Evolutionary conservation across 2,797 vertebrate species (phyloP), one percentile per base, ranked within the genome.

Genomic region (Scomberomorus guttatus): DNA sequence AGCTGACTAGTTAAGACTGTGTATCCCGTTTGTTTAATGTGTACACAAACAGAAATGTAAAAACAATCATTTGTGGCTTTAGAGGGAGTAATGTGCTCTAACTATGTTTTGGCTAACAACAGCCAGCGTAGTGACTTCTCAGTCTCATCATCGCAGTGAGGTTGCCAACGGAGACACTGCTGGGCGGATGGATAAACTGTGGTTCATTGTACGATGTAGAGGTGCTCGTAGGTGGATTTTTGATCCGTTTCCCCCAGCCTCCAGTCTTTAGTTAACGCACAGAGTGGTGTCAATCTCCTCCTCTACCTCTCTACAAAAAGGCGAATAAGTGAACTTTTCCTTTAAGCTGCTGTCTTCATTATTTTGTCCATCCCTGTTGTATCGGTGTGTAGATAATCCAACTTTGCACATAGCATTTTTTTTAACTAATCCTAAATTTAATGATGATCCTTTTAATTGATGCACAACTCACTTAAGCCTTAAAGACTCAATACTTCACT

Each of bases 361-460:
- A 20, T 46, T 61, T 37, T 22, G 46, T 60, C 37, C 32, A 57
- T 2, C 20, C 12, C 14, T 44, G 44, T 74, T 7, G 20, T 54
- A 57, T 22, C 37, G 48, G 2, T 51, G 20, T 68, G n/a, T 15
- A 65, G 24, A 67, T 50, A 60, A 63, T 56, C 15, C 18, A 51
- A 58, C 4, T 51, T 60, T 55, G 32, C 11, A 4, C 50, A 17
- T 29, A 18, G 20, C 15, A 22, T 65, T 74, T 4, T 52, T 39
- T 39, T 59, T 8, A 59, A 42, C 3, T 60, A 20, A 54, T 50
- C 32, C 57, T 25, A 1, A 11, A 18, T 61, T 59, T 13, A 17
- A 17, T 50, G 18, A 64, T 70, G 7, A 51, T 73, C 22, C 5
- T 77, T 83, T 55, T 50, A 39, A 57, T 66, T 39, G 27, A 44